Evolutionary conservation across 23 tunicate species (phyloP).

Genomic region (Styela plicata): DNA sequence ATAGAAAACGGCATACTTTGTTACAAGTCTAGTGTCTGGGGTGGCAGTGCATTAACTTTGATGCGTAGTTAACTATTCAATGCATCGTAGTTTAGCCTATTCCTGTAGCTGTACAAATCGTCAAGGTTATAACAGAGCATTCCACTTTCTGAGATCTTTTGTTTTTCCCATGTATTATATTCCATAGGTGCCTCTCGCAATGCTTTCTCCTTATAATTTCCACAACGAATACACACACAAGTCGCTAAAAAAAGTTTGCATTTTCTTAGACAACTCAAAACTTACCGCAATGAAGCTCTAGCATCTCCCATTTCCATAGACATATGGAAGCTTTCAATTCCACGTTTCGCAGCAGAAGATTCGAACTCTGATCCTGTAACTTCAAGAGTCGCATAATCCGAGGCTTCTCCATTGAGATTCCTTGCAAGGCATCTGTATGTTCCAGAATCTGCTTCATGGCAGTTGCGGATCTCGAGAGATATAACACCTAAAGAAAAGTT

Average conservation of each 20-base stretch:
- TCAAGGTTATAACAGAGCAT: too few relatives aligned
- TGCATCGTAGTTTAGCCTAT: too few relatives aligned
- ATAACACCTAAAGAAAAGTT: conserved; percentile 36
- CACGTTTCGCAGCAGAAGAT: conserved; percentile 64
- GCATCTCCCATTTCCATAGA: conserved; percentile 70
- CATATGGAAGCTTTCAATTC: conserved; percentile 59
- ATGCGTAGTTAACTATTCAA: too few relatives aligned
- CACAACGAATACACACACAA: neutral
- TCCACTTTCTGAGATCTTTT: too few relatives aligned
- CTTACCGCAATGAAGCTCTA: conserved; percentile 40
- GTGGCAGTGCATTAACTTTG: too few relatives aligned
- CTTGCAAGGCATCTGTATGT: conserved; percentile 69
- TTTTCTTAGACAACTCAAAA: too few relatives aligned
- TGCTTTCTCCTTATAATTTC: neutral
- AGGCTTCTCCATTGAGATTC: conserved; percentile 78
- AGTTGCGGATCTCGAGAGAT: conserved; percentile 54
- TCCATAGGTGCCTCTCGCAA: too few relatives aligned
- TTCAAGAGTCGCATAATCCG: conserved; percentile 92
- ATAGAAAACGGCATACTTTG: too few relatives aligned
- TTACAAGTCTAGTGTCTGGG: too few relatives aligned
- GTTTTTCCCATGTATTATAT: too few relatives aligned
- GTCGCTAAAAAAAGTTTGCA: neutral
- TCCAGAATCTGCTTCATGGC: conserved; percentile 80
- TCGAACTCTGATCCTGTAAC: conserved; percentile 85
- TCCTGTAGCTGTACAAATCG: too few relatives aligned